Evolutionary conservation across 2,113 vertebrate species (phyloP).

Genomic region (Oxyura jamaicensis): DNA sequence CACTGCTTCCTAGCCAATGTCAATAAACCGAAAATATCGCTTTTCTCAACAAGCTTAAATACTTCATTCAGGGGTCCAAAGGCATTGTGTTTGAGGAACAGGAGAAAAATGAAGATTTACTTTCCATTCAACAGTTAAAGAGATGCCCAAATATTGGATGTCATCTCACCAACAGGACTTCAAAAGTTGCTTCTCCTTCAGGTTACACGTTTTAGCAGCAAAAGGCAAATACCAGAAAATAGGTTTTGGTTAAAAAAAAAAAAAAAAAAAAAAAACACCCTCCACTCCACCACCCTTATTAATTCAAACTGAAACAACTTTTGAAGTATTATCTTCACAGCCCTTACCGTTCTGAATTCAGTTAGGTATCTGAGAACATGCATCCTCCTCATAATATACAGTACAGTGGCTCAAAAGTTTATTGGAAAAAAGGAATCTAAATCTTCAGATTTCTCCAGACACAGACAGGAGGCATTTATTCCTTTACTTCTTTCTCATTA

Average conservation of each 20-base stretch:
- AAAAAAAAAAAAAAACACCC: constrained; percentile 43
- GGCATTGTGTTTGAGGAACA: constrained; percentile 66
- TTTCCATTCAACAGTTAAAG: constrained; percentile 76
- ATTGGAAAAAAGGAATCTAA: constrained; percentile 74
- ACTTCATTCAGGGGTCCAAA: constrained; percentile 78
- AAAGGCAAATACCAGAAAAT: constrained; percentile 73
- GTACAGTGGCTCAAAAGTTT: constrained; percentile 76
- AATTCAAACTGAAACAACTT: constrained; percentile 65
- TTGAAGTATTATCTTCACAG: constrained; percentile 72
- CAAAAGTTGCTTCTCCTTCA: constrained; percentile 75
- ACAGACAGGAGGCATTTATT: constrained; percentile 76
- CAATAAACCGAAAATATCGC: constrained; percentile 80
- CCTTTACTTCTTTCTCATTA: constrained; percentile 77
- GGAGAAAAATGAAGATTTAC: constrained; percentile 85
- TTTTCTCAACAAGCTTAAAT: constrained; percentile 72
- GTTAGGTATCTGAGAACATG: constrained; percentile 70
- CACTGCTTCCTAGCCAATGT: constrained; percentile 68
- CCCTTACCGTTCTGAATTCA: constrained; percentile 70
- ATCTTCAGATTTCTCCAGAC: constrained; percentile 84
- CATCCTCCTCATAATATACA: constrained; percentile 60
- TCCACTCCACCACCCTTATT: constrained; percentile 23
- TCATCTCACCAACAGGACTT: constrained; percentile 69
- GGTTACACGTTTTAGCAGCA: constrained; percentile 78
- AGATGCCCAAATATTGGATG: constrained; percentile 65
- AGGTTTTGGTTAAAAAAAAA: constrained; percentile 65